Evolutionary conservation across 2,113 vertebrate genomes (phyloP).

Genomic region (Onychorhynchus coronatus): DNA sequence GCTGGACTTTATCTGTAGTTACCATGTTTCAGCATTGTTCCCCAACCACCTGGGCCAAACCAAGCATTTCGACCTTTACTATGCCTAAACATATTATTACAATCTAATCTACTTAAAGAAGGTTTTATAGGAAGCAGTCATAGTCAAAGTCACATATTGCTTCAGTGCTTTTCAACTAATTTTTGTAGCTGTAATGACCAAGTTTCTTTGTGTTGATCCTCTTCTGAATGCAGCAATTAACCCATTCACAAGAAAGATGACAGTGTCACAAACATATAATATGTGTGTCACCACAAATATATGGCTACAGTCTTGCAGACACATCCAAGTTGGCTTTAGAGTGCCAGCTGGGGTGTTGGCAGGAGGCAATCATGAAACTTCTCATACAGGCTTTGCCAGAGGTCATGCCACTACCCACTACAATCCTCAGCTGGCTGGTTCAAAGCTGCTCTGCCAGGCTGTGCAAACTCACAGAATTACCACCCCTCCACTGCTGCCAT

Average conservation of each 20-base stretch:
- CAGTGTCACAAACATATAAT: no score
- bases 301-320: background rate
- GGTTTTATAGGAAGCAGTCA: background rate
- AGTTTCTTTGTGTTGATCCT: background rate
- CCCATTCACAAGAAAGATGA: background rate
- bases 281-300: background rate
- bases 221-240: background rate
- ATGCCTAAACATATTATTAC: background rate
- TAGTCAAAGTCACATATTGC: background rate
- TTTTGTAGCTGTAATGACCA: background rate
- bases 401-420: background rate
- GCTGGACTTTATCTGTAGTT: background rate
- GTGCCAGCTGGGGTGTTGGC: background rate
- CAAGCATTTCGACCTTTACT: conserved; percentile 44
- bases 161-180: background rate
- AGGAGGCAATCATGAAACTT: background rate
- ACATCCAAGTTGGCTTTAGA: background rate
- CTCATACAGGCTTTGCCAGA: background rate
- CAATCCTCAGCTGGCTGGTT: background rate
- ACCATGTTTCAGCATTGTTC: conserved; percentile 39
- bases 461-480: background rate
- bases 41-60: conserved; percentile 42
- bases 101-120: background rate
- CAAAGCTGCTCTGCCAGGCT: background rate
- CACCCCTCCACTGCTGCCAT: background rate